Percentiles rank a stretch among this genome's conserved stretches.
These are phyloP conservation scores for Nothoprocta perdicaria DNA, from an alignment of 2,113 vertebrate species.

Conservation along the genomic window DNA sequence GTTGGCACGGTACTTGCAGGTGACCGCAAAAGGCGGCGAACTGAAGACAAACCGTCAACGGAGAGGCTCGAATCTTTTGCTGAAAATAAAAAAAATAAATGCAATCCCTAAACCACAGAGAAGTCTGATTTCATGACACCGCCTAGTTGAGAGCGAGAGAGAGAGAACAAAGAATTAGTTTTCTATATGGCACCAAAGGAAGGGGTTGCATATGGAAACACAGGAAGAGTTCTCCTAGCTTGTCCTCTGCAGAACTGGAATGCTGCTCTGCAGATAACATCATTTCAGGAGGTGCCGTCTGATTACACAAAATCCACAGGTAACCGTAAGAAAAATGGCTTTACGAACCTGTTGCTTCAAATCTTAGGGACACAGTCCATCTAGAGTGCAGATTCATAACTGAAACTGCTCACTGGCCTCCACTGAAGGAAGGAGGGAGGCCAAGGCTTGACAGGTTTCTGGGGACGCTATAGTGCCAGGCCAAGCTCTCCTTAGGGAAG, in stretches of 20 bases:
- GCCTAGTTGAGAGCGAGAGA: too few species aligned
- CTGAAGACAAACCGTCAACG: background rate
- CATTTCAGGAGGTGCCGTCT: background rate
- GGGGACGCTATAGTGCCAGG: background rate
- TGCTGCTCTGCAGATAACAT: background rate
- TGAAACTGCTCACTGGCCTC: background rate
- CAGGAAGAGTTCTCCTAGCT: background rate
- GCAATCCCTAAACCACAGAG: background rate
- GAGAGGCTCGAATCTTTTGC: background rate
- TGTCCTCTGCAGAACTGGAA: background rate
- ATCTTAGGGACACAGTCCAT: background rate
- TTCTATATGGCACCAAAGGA: background rate
- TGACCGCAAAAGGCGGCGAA: background rate
- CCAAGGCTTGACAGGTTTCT: background rate
- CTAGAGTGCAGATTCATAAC: background rate
- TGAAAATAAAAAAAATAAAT: constrained; percentile 4
- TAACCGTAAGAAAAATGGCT: background rate
- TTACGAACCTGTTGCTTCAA: background rate
- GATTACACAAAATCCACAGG: background rate
- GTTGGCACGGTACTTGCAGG: background rate
- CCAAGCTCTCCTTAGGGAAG: background rate
- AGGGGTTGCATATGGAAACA: too few species aligned
- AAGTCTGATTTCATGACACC: background rate
- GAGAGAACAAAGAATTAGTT: background rate
- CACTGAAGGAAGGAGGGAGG: background rate